Evolutionary conservation across 2,113 vertebrate species (phyloP).

Genomic region (Lepisosteus oculatus): DNA sequence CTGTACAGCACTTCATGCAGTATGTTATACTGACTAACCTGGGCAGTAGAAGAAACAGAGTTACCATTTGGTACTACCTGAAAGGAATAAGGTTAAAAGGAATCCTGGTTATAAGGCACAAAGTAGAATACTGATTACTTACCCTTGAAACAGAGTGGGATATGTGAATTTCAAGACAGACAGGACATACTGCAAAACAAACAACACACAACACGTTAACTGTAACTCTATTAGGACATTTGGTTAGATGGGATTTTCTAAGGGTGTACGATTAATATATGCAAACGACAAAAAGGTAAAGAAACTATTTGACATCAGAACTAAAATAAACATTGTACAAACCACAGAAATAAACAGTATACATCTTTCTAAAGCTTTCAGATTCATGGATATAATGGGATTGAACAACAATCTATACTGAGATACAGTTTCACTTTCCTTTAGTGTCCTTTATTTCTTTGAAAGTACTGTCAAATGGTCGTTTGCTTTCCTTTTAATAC

Average conservation of each 20-base stretch:
- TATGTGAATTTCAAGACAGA: conserved; percentile 93
- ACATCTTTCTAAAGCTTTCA: no score
- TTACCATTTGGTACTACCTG: background rate
- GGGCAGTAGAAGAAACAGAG: no score
- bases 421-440: no score
- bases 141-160: conserved; percentile 97
- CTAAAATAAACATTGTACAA: no score
- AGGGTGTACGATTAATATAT: background rate
- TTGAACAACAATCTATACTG: no score
- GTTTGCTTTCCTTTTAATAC: no score
- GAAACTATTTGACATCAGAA: conserved; percentile 1
- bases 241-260: background rate
- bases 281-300: background rate
- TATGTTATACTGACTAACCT: no score
- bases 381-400: no score
- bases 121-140: conserved; percentile 55
- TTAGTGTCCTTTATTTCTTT: no score
- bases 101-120: background rate
- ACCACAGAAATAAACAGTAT: no score
- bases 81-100: conserved; percentile 17
- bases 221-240: conserved; percentile 24
- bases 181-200: conserved; percentile 88
- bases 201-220: conserved; percentile 30
- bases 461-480: no score
- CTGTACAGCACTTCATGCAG: no score